These are phyloP conservation scores for Lytechinus variegatus DNA, from an alignment of 35 echinoderm and acorn worm genomes.

Conservation along the genomic window DNA sequence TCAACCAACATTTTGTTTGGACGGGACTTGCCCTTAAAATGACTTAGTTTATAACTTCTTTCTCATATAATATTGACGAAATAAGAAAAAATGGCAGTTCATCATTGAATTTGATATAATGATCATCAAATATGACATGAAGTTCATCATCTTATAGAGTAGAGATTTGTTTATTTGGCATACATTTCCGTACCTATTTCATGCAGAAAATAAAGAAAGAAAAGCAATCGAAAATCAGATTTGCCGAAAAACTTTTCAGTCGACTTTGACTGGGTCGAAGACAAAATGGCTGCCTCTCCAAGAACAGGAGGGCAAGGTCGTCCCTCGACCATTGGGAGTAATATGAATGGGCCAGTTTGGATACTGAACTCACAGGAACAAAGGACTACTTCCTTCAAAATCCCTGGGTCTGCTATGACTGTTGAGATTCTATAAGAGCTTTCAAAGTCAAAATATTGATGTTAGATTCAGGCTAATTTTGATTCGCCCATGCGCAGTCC, in stretches of 20 bases:
- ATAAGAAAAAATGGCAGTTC: too few relatives aligned
- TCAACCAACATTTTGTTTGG: too few relatives aligned
- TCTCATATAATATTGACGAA: too few relatives aligned
- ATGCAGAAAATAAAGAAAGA: not conserved
- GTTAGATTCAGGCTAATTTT: too few relatives aligned
- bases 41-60: too few relatives aligned
- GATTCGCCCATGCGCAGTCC: too few relatives aligned
- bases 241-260: not conserved
- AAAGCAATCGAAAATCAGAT: not conserved
- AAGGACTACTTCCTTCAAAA: not conserved
- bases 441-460: too few relatives aligned
- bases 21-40: too few relatives aligned
- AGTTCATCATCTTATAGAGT: not conserved
- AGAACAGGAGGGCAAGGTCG: not conserved
- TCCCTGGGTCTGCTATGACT: not conserved
- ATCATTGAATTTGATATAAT: too few relatives aligned
- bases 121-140: not conserved
- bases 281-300: not conserved
- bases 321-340: too few relatives aligned
- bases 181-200: too few relatives aligned
- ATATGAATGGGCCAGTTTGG: not conserved
- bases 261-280: not conserved
- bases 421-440: not conserved
- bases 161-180: not conserved
- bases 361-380: not conserved